Evolutionary conservation across 2,797 vertebrate species (phyloP), one percentile per base, ranked within the genome.

Genomic region (Onychomys arenicola): DNA sequence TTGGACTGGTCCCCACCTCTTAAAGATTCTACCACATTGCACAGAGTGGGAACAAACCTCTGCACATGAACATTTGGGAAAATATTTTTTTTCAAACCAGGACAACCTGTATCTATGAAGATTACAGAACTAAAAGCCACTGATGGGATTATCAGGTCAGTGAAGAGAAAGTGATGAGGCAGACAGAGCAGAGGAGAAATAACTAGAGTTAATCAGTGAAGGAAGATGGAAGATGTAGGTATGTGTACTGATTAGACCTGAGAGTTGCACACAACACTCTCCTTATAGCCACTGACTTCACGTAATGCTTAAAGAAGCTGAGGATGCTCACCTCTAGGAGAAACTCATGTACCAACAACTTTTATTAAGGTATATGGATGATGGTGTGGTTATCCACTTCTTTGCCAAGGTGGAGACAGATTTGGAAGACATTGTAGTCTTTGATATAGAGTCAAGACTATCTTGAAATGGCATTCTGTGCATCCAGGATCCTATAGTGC

Each of bases 211-310:
- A 16, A 19, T n/a, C 14, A 19, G 46, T n/a, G 55, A 57, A 21
- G 27, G 49, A 34, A 40, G 19, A 29, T 1, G 34, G 71, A 78
- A 2, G 17, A 0, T 21, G 3, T 17, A n/a, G 46, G 8, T 3
- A 10, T 40, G 0, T 11, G 71, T 23, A 3, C 16, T 12, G 16
- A 19, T 57, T 29, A 34, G 13, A 5, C 12, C 5, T 10, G 19
- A 34, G 80, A 92, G 10, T 4, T 12, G 1, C 29, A 81, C 21
- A 67, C 23, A 46, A 32, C 32, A 5, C 49, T 17, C 21, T 21
- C 12, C n/a, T 49, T 57, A 57, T 2, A 19, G 34, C 5, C 49
- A 12, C 34, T 19, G 46, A 71, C 14, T 55, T 37, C 37, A 49
- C 37, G 43, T 37, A n/a, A 16, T 55, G 34, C 12, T 87, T 25